Base-by-base conservation (phyloP, 2,797 vertebrate species). In the Alcedo quadribrachys region DNA sequence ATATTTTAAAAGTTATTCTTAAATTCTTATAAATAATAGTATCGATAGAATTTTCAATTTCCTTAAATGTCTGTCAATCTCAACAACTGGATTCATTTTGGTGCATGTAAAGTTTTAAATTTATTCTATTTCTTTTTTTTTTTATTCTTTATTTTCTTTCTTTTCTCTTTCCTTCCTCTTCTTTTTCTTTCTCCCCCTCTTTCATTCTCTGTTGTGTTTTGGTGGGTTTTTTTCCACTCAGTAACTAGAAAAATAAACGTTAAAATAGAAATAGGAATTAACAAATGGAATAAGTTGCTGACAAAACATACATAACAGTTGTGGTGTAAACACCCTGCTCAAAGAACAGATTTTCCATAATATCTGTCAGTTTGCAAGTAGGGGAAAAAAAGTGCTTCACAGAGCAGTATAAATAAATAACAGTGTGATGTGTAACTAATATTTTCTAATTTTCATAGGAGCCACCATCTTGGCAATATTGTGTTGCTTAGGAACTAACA, bases 401-500 rank as follows among this genome's bases (percentile, higher is more conserved):
- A 35, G 32, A 85, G 79, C 48, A 78, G 73, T 75, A 84, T 95
- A 94, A 63, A 55, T 89, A 93, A 95, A 95, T 94, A 96, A 94
- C 89, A 94, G 88, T 96, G 91, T 90, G 90, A 91, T 96, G 85
- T 85, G 61, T 75, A 88, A 90, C 65, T 82, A 94, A 92, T 76
- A 78, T 93, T 94, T 93, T 92, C 91, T 94, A 78, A 42, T 97
- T 96, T 97, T 90, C 80, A 76, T 54, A 83, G 87, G 65, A 94
- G 62, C 79, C 88, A 93, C 92, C 92, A 91, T 97, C 93, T 97
- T 96, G 94, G 94, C 94, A 95, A 93, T 94, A 89, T 71, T 93
- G 91, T 95, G 96, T 96, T 97, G 96, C 97, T 96, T 97, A 97
- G 97, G 85, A 97, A 96, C 97, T 97, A 92, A 95, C 94, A 96